These are phyloP conservation scores for Xestia xanthographa DNA, from an alignment of 2,888 invertebrate genomes.

Conservation along the genomic window DNA sequence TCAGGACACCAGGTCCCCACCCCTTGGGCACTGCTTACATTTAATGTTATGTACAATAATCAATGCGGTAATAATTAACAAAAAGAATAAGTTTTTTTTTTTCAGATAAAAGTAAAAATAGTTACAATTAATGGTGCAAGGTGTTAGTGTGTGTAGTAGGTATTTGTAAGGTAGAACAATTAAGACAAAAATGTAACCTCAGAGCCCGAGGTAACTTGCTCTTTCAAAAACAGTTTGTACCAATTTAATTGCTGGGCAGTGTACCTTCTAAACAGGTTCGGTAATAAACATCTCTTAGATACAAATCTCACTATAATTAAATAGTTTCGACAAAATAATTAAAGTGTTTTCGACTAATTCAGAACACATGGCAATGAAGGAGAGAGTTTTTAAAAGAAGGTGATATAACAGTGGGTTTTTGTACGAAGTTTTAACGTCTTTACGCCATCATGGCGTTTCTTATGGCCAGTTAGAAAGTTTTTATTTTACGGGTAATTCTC, in stretches of 20 bases:
- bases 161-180: too few relatives aligned
- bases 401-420: constrained; percentile 48
- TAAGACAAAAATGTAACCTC: not conserved
- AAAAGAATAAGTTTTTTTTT: too few relatives aligned
- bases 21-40: too few relatives aligned
- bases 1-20: too few relatives aligned
- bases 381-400: constrained; percentile 52
- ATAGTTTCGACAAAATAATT: constrained; percentile 48
- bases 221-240: constrained; percentile 22
- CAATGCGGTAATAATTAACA: too few relatives aligned
- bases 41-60: too few relatives aligned
- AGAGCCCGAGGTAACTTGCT: not conserved
- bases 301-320: constrained; percentile 51
- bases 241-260: constrained; percentile 23
- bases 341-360: constrained; percentile 45
- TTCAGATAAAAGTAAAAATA: too few relatives aligned
- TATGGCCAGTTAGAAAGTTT: constrained; percentile 60
- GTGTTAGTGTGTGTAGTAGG: too few relatives aligned
- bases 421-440: constrained; percentile 23
- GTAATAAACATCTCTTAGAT: constrained; percentile 34
- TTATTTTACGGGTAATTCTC: constrained; percentile 48
- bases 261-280: constrained; percentile 23
- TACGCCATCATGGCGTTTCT: constrained; percentile 38
- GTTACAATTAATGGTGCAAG: too few relatives aligned
- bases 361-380: constrained; percentile 36